A percentile compares a stretch with the other conserved stretches of the same genome.
phyloP scores from a whole-genome alignment of 2,113 vertebrate genomes.

The Stercorarius parasiticus region DNA sequence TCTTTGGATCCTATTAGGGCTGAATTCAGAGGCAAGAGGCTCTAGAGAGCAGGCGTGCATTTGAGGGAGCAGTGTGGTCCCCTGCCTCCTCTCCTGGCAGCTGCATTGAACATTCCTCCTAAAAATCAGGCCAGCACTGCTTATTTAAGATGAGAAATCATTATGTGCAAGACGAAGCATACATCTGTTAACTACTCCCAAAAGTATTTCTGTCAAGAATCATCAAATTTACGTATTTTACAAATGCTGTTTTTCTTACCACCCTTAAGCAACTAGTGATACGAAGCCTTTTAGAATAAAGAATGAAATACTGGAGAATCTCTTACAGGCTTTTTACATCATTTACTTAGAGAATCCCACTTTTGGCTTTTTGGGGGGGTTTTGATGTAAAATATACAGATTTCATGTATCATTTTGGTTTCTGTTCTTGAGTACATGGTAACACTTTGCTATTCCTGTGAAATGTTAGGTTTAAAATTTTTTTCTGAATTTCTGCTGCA shows the following conservation, averaged over 20 bases:
- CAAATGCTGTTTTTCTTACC: not conserved
- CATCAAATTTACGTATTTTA: not conserved
- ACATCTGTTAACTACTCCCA: not conserved
- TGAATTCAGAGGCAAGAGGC: not conserved
- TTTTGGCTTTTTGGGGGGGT: not conserved
- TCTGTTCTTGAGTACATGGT: not conserved
- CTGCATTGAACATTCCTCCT: not conserved
- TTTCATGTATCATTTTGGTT: not conserved
- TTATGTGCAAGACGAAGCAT: not conserved
- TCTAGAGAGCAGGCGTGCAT: not conserved
- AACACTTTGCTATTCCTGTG: not conserved
- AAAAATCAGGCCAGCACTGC: not conserved
- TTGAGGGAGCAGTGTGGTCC: not conserved
- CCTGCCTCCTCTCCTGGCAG: not conserved
- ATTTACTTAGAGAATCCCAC: not conserved
- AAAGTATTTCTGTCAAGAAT: slow-evolving; percentile 20
- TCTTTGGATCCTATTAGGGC: not conserved
- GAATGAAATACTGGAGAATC: not conserved
- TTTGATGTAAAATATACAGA: not conserved
- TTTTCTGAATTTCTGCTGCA: not conserved
- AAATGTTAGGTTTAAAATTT: not conserved
- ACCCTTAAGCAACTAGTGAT: not conserved
- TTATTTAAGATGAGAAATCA: not conserved
- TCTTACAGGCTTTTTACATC: not conserved
- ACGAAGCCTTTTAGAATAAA: not conserved